Conservation (phyloP, 2,888 invertebrate species). For the Amiota communis region DNA sequence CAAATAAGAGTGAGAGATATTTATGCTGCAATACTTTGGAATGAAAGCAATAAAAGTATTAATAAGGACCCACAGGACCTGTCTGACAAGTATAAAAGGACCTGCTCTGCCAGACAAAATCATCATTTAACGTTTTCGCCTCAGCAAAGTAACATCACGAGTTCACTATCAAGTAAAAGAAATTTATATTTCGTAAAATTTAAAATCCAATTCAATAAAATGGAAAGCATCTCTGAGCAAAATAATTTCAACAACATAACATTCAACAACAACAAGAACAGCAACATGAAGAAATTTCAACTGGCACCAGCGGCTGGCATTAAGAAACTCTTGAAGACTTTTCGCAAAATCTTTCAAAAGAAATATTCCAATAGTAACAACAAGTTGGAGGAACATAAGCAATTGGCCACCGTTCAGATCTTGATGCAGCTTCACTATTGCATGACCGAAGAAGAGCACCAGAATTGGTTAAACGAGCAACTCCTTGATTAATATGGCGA, state of each 20-base stretch:
- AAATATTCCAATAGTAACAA: neutral
- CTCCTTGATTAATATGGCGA: constrained; percentile 34
- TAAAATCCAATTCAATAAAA: neutral
- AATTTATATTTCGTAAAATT: neutral
- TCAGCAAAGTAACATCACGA: constrained; percentile 3
- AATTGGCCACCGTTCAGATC: constrained; percentile 3
- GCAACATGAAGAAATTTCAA: neutral
- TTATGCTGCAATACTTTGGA: constrained; percentile 5
- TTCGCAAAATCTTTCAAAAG: constrained; percentile 42
- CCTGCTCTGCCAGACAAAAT: neutral
- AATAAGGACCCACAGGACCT: neutral
- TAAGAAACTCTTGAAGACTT: constrained; percentile 44
- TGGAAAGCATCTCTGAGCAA: constrained; percentile 14
- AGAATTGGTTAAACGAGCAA: constrained; percentile 48
- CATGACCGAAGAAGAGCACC: constrained; percentile 46
- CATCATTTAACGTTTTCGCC: constrained; percentile 14
- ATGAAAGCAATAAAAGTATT: neutral
- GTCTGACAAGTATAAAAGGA: constrained; percentile 12
- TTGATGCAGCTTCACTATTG: constrained; percentile 27
- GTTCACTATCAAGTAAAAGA: neutral
- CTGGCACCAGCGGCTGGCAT: constrained; percentile 35
- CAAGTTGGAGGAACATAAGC: too few relatives aligned
- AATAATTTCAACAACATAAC: neutral
- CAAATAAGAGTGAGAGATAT: neutral
- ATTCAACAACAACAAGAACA: neutral